These are phyloP conservation scores for Amphiprion ocellaris DNA, from an alignment of 2,113 vertebrate species.

Conservation along the genomic window DNA sequence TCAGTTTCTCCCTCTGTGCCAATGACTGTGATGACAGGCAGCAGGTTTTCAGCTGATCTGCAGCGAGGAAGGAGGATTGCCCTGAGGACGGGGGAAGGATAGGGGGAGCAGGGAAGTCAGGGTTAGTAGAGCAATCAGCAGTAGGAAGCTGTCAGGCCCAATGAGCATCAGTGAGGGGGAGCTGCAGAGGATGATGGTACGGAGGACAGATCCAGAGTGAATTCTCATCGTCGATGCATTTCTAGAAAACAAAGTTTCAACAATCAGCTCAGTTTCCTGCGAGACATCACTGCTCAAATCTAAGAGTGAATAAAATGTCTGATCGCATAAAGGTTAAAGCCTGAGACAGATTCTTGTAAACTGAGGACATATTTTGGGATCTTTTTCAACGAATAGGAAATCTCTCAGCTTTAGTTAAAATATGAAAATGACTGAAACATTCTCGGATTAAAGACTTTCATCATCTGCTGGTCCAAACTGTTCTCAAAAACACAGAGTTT, in stretches of 20 bases:
- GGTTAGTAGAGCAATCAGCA: conserved; percentile 62
- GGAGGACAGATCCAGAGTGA: conserved; percentile 15
- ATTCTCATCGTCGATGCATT: neutral
- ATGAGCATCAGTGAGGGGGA: conserved; percentile 53
- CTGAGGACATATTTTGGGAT: too few species aligned
- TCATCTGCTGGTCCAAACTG: too few species aligned
- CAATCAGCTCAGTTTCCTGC: neutral
- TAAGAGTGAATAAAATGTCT: too few species aligned
- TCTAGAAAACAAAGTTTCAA: neutral
- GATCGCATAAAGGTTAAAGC: neutral
- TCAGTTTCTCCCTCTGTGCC: conserved; percentile 9
- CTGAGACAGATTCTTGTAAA: neutral
- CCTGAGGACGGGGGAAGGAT: neutral
- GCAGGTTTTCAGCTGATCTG: conserved; percentile 64
- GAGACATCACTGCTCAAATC: neutral
- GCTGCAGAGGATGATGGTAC: conserved; percentile 52
- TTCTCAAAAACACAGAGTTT: too few species aligned
- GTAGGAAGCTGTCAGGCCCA: conserved; percentile 62
- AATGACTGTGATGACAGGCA: conserved; percentile 60
- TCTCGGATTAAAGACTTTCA: too few species aligned
- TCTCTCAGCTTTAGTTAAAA: too few species aligned
- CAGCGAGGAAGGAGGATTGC: conserved; percentile 28
- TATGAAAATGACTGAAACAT: too few species aligned
- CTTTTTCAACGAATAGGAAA: too few species aligned
- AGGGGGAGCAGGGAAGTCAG: neutral